phyloP scores from a whole-genome alignment of 1,140 invertebrate genomes.

The Megalonaias nervosa region DNA sequence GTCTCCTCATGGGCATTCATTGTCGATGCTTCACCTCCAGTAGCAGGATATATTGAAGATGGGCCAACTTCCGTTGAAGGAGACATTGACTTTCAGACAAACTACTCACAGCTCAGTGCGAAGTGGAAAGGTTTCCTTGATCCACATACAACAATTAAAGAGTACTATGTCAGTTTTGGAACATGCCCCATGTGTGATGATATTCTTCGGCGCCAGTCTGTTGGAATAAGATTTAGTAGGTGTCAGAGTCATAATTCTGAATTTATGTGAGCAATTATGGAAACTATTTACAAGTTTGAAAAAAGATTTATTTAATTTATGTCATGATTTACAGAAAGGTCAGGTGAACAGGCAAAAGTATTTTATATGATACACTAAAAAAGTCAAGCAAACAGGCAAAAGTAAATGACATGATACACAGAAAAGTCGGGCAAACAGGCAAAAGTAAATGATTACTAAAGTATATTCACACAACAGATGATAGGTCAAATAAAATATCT shows the following conservation, averaged over 20 bases:
- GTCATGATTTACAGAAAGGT: too few relatives aligned
- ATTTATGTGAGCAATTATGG: too few relatives aligned
- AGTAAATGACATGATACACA: too few relatives aligned
- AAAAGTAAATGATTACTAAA: too few relatives aligned
- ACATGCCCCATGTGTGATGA: neutral
- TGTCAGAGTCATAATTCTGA: neutral
- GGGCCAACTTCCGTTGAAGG: neutral
- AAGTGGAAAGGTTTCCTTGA: neutral
- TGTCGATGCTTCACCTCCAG: slow-evolving; percentile 5
- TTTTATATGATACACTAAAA: too few relatives aligned
- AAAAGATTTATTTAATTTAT: too few relatives aligned
- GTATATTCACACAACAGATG: too few relatives aligned
- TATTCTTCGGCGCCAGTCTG: neutral
- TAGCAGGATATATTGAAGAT: neutral
- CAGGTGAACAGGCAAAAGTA: too few relatives aligned
- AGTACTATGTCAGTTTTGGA: neutral
- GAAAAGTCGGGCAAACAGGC: too few relatives aligned
- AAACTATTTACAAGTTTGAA: too few relatives aligned
- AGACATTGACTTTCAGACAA: neutral
- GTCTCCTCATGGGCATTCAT: slow-evolving; percentile 3
- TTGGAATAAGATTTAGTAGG: slow-evolving; percentile 7
- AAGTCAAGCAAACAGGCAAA: too few relatives aligned
- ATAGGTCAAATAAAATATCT: too few relatives aligned
- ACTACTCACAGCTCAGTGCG: neutral
- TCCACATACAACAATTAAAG: neutral